These are phyloP conservation scores for Limanda limanda DNA, from an alignment of 2,113 vertebrate species.

Conservation along the genomic window DNA sequence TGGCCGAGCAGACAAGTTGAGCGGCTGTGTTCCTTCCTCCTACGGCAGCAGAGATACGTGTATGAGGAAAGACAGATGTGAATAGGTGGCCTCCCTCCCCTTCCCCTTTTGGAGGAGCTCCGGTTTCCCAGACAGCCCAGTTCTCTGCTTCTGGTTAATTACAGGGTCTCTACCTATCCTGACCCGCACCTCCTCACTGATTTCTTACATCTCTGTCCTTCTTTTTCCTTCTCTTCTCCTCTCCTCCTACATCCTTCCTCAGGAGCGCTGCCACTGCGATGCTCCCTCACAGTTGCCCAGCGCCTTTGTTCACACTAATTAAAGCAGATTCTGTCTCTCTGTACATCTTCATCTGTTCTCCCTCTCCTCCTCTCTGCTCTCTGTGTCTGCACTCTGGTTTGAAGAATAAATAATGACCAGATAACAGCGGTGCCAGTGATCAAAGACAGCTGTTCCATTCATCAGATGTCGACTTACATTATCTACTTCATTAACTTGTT, in stretches of 20 bases:
- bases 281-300: slow-evolving; percentile 90
- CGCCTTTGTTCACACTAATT: slow-evolving; percentile 95
- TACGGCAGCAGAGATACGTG: slow-evolving; percentile 76
- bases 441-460: slow-evolving; percentile 82
- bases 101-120: slow-evolving; percentile 48
- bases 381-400: slow-evolving; percentile 74
- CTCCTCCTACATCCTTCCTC: slow-evolving; percentile 82
- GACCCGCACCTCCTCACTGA: slow-evolving; percentile 62
- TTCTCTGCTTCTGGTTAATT: slow-evolving; percentile 70
- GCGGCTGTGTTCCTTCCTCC: slow-evolving; percentile 98
- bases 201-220: slow-evolving; percentile 33
- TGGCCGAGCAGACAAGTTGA: slow-evolving; percentile 96
- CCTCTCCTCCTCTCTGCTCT: slow-evolving; percentile 75
- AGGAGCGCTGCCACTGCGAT: slow-evolving; percentile 89
- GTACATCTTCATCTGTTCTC: slow-evolving; percentile 96
- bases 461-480: slow-evolving; percentile 76
- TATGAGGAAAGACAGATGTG: slow-evolving; percentile 81
- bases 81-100: slow-evolving; percentile 75
- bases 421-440: slow-evolving; percentile 76
- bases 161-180: slow-evolving; percentile 56
- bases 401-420: slow-evolving; percentile 82
- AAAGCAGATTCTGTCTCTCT: slow-evolving; percentile 95
- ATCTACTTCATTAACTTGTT: slow-evolving; percentile 82
- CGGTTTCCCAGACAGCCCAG: slow-evolving; percentile 63
- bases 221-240: slow-evolving; percentile 25